Conservation (phyloP, 2,113 vertebrate species). For the Bagarius yarrelli region DNA sequence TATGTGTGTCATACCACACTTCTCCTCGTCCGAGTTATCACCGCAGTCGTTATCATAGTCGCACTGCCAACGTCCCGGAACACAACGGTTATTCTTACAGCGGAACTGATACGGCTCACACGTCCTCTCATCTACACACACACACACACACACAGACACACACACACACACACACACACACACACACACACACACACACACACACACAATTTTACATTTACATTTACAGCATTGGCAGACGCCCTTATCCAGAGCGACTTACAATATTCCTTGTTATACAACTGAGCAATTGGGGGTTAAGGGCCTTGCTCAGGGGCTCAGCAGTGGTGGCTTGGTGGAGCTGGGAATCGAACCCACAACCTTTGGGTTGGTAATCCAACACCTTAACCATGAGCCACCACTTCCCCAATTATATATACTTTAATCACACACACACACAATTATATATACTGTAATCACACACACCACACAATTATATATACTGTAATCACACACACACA, state of each 20-base stretch:
- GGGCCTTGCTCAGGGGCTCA: no score
- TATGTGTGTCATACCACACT: constrained; percentile 82
- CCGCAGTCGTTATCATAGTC: constrained; percentile 97
- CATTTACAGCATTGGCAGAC: no score
- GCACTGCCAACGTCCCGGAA: constrained; percentile 94
- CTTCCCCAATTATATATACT: background rate
- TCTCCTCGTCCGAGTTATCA: constrained; percentile 92
- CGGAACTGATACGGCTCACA: constrained; percentile 98
- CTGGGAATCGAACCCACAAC: no score
- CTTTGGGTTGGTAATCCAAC: no score
- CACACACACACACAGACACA: constrained; percentile 20
- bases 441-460: no score
- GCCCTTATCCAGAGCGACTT: no score
- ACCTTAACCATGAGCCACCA: no score
- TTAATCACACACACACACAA: background rate
- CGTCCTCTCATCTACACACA: constrained; percentile 84
- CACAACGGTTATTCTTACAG: constrained; percentile 96
- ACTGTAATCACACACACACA: background rate
- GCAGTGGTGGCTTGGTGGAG: no score
- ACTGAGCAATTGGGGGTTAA: no score
- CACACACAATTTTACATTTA: constrained; percentile 2
- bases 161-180: constrained; percentile 7
- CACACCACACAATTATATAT: constrained; percentile 2
- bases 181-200: constrained; percentile 6
- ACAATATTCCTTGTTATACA: no score